Percentiles rank a stretch among this genome's conserved stretches.
Evolutionary conservation across 1,140 invertebrate genomes (phyloP).

Genomic region (Drosophila paulistorum): DNA sequence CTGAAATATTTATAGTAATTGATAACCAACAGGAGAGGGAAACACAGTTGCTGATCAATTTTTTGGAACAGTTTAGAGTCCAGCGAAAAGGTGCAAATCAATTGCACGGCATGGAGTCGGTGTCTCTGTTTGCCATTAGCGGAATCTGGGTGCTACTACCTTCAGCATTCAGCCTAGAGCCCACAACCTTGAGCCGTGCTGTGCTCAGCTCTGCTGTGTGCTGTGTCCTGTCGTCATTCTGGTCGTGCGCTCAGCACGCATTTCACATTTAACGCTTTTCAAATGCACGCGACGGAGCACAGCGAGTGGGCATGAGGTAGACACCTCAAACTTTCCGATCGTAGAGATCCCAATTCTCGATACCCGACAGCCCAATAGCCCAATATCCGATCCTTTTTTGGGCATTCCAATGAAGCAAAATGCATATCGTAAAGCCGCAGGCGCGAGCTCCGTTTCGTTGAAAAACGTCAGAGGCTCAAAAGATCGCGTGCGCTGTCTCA

Average conservation of each 20-base stretch:
- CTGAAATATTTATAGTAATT: no score
- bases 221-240: not conserved
- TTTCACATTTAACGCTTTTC: slow-evolving; percentile 29
- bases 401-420: slow-evolving; percentile 60
- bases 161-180: not conserved
- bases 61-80: no score
- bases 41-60: no score
- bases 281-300: slow-evolving; percentile 36
- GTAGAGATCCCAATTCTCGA: not conserved
- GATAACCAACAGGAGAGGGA: no score
- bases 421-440: slow-evolving; percentile 62
- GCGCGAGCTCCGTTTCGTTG: slow-evolving; percentile 52
- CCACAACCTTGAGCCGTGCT: not conserved
- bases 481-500: slow-evolving; percentile 65
- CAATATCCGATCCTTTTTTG: not conserved
- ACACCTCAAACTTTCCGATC: not conserved
- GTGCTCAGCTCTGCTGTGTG: not conserved
- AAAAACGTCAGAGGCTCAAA: slow-evolving; percentile 16
- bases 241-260: slow-evolving; percentile 23
- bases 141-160: slow-evolving; percentile 7
- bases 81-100: slow-evolving; percentile 42
- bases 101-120: slow-evolving; percentile 47
- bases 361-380: slow-evolving; percentile 1
- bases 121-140: not conserved
- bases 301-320: slow-evolving; percentile 3